Base-by-base conservation (phyloP, 2,797 vertebrate genomes). In the Ispidina lecontei region DNA sequence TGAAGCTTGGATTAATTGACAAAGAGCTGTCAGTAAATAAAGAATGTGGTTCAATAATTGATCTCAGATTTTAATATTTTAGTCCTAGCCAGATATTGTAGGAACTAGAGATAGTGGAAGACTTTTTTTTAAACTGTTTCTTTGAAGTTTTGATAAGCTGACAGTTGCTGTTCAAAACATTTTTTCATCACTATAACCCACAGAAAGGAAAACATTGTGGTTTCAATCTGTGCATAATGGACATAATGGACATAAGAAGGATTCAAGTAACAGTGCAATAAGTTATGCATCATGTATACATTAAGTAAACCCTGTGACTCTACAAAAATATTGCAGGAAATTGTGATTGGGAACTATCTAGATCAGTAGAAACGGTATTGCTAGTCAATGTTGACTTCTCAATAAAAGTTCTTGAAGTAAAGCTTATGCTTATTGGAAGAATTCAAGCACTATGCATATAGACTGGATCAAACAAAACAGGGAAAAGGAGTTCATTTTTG, bases 41-140 rank as follows among this genome's bases (percentile, higher is more conserved):
- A 95, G 79, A 96, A 94, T 84, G 29, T 58, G 46, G 69, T 94
- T 97, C 95, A 97, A 96, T 96, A 97, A 97, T 92, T 95, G 93
- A 96, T 96, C 95, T 95, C 76, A 88, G 65, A 95, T 96, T 96
- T 97, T 93, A 97, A 92, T 96, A 94, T 97, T 97, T 97, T 94
- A 97, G 87, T 74, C 43, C 71, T 80, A 95, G 77, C 95, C 65
- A 79, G 85, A 92, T 51, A 93, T 47, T 73, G 68, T 43, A 29
- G 86, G 96, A 82, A 93, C 63, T 55, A 59, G n/a, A 95, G 84
- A 43, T n/a, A 92, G 31, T 47, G 47, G 91, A 94, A 80, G 56
- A 62, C 31, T 59, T 90, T 73, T 94, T 74, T 82, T 8, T 69
- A 91, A 92, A 26, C 39, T 56, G 10, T 65, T 94, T 93, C 91